phyloP scores from a whole-genome alignment of 2,797 vertebrate genomes.

The Sandelia bainsii region DNA sequence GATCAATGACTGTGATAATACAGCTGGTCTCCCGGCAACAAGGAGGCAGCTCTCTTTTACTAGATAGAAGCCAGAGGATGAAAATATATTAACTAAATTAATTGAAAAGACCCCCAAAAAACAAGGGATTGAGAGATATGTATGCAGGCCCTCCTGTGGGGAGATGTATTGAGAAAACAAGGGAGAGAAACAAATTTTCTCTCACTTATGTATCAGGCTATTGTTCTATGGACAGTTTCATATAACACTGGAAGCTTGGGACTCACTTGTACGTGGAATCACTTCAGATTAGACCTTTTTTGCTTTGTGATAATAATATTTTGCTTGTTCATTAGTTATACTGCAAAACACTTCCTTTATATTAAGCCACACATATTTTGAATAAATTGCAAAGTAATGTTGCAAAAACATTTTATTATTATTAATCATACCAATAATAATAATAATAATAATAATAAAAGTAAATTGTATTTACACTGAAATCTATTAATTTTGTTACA shows the following conservation, averaged over 20 bases:
- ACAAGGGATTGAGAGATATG: constrained; percentile 57
- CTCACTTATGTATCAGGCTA: constrained; percentile 74
- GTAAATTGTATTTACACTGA: too few relatives aligned
- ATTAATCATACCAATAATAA: too few relatives aligned
- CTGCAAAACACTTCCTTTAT: neutral
- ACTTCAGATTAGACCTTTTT: constrained; percentile 53
- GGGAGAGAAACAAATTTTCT: constrained; percentile 73
- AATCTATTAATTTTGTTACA: too few relatives aligned
- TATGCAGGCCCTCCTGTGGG: constrained; percentile 55
- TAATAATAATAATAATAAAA: too few relatives aligned
- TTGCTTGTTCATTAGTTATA: constrained; percentile 1
- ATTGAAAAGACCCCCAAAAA: constrained; percentile 75
- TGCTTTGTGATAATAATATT: constrained; percentile 36
- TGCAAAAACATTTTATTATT: too few relatives aligned
- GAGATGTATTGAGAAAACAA: constrained; percentile 61
- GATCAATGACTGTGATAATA: constrained; percentile 77
- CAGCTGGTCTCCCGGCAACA: constrained; percentile 69
- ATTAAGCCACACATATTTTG: neutral
- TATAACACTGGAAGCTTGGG: constrained; percentile 46
- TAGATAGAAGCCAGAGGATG: constrained; percentile 69
- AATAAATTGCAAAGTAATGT: constrained; percentile 7
- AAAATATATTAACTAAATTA: constrained; percentile 80
- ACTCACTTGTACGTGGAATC: constrained; percentile 39
- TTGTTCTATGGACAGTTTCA: constrained; percentile 63
- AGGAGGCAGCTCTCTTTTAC: constrained; percentile 65